Percentiles rank a stretch among this genome's conserved stretches.
phyloP scores from a whole-genome alignment of 2,888 invertebrate genomes.

The Neoscelio sp. region DNA sequence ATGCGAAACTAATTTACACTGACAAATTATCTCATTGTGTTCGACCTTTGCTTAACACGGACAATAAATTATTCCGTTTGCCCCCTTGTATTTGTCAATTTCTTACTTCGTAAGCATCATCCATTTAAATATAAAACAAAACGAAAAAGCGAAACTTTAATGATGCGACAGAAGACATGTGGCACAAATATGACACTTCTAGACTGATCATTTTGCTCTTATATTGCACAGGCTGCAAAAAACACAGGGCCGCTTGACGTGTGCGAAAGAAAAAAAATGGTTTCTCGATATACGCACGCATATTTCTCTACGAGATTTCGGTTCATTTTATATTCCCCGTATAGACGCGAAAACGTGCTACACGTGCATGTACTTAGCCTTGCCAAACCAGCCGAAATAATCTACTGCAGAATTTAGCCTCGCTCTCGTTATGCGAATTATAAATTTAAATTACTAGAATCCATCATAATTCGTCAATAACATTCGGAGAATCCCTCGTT shows the following conservation, averaged over 20 bases:
- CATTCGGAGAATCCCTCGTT: not conserved
- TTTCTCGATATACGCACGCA: slow-evolving; percentile 11
- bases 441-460: slow-evolving; percentile 2
- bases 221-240: slow-evolving; percentile 1
- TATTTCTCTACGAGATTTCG: slow-evolving; percentile 20
- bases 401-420: slow-evolving; percentile 30
- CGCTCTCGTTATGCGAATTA: slow-evolving; percentile 29
- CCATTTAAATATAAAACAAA: not conserved
- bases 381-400: slow-evolving; percentile 33
- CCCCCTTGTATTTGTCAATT: not conserved
- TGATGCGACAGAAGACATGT: slow-evolving; percentile 12
- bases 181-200: slow-evolving; percentile 18
- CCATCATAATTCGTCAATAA: slow-evolving; percentile 4
- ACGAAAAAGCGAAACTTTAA: not conserved
- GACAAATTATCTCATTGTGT: slow-evolving; percentile 1
- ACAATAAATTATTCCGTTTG: not conserved
- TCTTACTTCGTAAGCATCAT: slow-evolving; percentile 1
- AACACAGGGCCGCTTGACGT: not conserved
- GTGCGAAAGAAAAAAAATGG: slow-evolving; percentile 9
- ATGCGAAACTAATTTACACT: not conserved
- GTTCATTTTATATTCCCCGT: slow-evolving; percentile 42
- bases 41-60: not conserved
- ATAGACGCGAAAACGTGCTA: slow-evolving; percentile 34
- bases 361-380: slow-evolving; percentile 42
- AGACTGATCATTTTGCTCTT: slow-evolving; percentile 10